Evolutionary conservation across 2,888 invertebrate genomes (phyloP).

Genomic region (Idaea biselata): DNA sequence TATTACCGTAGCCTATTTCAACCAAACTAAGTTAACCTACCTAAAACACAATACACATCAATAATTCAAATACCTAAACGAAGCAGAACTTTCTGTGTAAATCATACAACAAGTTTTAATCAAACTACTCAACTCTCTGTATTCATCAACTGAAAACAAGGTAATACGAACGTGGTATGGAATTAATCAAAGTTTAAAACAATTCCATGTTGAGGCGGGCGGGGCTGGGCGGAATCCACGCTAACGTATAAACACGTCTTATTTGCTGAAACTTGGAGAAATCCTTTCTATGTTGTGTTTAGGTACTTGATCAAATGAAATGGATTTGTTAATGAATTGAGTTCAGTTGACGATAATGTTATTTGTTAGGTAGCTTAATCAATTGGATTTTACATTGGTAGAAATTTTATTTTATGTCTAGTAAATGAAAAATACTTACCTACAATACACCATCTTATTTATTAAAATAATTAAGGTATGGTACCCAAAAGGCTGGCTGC

Average conservation of each 20-base stretch:
- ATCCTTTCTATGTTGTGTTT: constrained; percentile 1
- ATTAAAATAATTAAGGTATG: too few relatives aligned
- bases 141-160: constrained; percentile 67
- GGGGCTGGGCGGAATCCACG: constrained; percentile 11
- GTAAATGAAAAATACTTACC: too few relatives aligned
- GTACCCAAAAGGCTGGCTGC: too few relatives aligned
- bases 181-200: constrained; percentile 80
- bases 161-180: constrained; percentile 60
- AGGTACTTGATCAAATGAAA: background rate
- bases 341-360: background rate
- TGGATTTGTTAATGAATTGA: background rate
- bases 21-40: background rate
- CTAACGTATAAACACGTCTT: constrained; percentile 17
- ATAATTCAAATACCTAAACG: background rate
- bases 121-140: constrained; percentile 38
- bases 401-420: too few relatives aligned
- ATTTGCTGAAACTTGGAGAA: background rate
- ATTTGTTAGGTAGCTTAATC: background rate
- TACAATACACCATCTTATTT: too few relatives aligned
- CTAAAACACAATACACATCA: constrained; percentile 3
- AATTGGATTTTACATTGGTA: background rate
- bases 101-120: constrained; percentile 36
- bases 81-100: constrained; percentile 8
- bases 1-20: too few relatives aligned
- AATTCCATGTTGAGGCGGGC: constrained; percentile 47